phyloP scores from a whole-genome alignment of 2,113 vertebrate genomes.

The Syngnathus typhle region DNA sequence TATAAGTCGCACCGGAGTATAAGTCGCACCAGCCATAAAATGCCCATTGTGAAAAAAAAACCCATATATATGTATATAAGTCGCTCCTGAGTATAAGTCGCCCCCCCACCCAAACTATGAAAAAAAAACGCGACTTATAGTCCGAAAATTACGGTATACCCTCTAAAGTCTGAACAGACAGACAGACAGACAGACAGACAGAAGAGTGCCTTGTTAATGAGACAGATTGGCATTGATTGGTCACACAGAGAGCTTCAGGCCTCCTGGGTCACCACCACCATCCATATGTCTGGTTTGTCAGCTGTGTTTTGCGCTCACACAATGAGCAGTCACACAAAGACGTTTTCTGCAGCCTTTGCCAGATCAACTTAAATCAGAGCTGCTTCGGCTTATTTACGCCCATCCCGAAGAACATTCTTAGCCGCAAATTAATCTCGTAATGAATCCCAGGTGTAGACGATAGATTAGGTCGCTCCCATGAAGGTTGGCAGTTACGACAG shows the following conservation, averaged over 20 bases:
- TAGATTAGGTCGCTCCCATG: constrained; percentile 24
- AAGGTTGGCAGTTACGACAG: constrained; percentile 36
- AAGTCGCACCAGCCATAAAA: too few relatives aligned
- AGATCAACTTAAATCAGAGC: constrained; percentile 39
- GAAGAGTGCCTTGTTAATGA: constrained; percentile 26
- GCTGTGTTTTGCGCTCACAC: constrained; percentile 24
- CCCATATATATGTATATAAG: too few relatives aligned
- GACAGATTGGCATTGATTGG: constrained; percentile 57
- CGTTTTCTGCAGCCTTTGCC: constrained; percentile 13
- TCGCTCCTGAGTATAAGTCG: too few relatives aligned
- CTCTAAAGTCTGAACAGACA: constrained; percentile 9
- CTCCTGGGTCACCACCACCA: constrained; percentile 44
- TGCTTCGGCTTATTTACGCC: constrained; percentile 11
- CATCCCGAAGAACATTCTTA: constrained; percentile 24
- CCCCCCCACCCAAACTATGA: too few relatives aligned
- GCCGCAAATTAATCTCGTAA: constrained; percentile 22
- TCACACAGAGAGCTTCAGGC: constrained; percentile 39
- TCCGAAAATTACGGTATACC: too few relatives aligned
- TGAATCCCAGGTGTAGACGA: constrained; percentile 39
- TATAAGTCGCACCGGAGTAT: too few relatives aligned
- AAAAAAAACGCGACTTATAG: too few relatives aligned
- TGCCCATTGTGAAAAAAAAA: too few relatives aligned
- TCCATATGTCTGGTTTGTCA: constrained; percentile 57
- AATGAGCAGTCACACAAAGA: constrained; percentile 37
- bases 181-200: constrained; percentile 27